Evolutionary conservation across 1,140 invertebrate genomes (phyloP).

Genomic region (Macrobrachium rosenbergii): DNA sequence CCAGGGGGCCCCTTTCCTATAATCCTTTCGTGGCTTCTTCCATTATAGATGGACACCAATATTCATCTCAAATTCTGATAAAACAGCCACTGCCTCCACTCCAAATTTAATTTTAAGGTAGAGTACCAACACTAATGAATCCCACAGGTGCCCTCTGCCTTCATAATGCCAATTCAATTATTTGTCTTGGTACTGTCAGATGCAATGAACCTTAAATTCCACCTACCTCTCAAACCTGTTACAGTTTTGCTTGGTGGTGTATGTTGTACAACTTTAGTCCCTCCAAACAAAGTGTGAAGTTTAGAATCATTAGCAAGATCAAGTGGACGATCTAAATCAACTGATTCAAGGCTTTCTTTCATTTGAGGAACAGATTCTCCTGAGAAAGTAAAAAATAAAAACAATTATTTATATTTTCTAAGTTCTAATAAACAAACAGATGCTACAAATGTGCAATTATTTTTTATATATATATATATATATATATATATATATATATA

Average conservation of each 20-base stretch:
- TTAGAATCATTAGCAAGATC: slow-evolving; percentile 92
- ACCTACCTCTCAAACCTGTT: slow-evolving; percentile 76
- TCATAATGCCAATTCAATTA: too few relatives aligned
- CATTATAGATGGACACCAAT: too few relatives aligned
- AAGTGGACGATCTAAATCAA: slow-evolving; percentile 78
- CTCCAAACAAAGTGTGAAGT: slow-evolving; percentile 94
- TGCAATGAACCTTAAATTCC: neutral
- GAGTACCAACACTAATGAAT: too few relatives aligned
- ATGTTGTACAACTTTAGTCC: slow-evolving; percentile 97
- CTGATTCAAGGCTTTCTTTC: slow-evolving; percentile 95
- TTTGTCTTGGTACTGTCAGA: too few relatives aligned
- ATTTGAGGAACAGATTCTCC: slow-evolving; percentile 99
- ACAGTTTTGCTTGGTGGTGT: slow-evolving; percentile 86
- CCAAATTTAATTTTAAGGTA: too few relatives aligned
- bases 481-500: too few relatives aligned
- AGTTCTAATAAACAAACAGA: neutral
- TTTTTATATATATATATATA: too few relatives aligned
- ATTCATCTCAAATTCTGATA: too few relatives aligned
- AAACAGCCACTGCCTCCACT: too few relatives aligned
- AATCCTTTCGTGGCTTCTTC: too few relatives aligned
- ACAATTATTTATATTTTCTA: neutral
- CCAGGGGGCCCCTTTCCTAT: too few relatives aligned
- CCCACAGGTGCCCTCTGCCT: too few relatives aligned
- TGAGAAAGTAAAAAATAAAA: slow-evolving; percentile 67
- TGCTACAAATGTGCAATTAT: neutral